Evolutionary conservation across 2,888 invertebrate genomes (phyloP).

Genomic region (Eugnorisma glareosa): DNA sequence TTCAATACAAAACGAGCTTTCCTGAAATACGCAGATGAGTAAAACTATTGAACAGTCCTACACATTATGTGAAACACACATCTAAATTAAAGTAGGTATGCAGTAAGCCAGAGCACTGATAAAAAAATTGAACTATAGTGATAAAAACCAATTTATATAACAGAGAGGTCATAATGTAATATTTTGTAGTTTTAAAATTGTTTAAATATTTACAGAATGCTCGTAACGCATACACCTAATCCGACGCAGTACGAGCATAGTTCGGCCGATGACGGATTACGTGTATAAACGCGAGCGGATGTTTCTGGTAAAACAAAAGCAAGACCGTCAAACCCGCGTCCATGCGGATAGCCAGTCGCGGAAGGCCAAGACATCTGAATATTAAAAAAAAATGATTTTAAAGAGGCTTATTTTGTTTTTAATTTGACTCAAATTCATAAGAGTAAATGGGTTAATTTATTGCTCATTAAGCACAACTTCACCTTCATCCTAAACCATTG

Average conservation of each 20-base stretch:
- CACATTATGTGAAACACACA: conserved; percentile 26
- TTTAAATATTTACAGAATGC: background rate
- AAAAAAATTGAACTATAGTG: conserved; percentile 21
- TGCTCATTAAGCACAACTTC: conserved; percentile 35
- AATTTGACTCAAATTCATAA: conserved; percentile 33
- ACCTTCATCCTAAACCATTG: conserved; percentile 21
- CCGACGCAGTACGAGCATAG: background rate
- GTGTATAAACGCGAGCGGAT: background rate
- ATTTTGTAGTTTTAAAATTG: background rate
- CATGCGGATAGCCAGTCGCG: background rate
- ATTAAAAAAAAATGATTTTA: background rate
- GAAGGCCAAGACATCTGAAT: background rate
- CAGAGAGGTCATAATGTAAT: conserved; percentile 9
- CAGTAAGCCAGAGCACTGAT: conserved; percentile 16
- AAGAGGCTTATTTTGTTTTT: conserved; percentile 7
- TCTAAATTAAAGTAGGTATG: conserved; percentile 21
- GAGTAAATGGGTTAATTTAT: conserved; percentile 10
- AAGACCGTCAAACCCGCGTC: background rate
- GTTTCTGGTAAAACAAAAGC: conserved; percentile 5
- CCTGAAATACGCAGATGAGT: conserved; percentile 22
- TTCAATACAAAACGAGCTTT: background rate
- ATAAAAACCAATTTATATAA: conserved; percentile 18
- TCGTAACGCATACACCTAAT: background rate
- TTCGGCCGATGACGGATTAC: background rate
- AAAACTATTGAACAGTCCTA: conserved; percentile 6